phyloP scores from a whole-genome alignment of 2,113 vertebrate genomes.

The Epinephelus lanceolatus region DNA sequence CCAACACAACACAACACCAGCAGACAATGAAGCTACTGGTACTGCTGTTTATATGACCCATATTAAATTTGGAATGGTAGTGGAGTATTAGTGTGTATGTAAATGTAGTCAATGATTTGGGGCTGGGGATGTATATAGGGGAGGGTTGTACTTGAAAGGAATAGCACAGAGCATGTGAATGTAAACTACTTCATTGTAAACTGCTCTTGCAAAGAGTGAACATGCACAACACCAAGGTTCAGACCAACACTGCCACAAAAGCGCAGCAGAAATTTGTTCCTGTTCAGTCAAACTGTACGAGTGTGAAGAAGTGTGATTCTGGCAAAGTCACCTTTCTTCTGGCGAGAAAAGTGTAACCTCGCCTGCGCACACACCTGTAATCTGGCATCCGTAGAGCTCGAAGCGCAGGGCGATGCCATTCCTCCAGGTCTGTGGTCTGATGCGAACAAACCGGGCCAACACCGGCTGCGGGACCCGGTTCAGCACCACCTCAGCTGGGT shows the following conservation, averaged over 20 bases:
- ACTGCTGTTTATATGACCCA: too few species aligned
- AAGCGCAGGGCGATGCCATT: slow-evolving; percentile 95
- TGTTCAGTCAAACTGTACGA: neutral
- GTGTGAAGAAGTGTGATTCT: neutral
- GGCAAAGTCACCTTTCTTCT: neutral
- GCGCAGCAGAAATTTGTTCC: neutral
- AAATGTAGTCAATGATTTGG: too few species aligned
- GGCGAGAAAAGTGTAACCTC: neutral
- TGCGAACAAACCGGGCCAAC: slow-evolving; percentile 92
- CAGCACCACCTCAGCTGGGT: slow-evolving; percentile 93
- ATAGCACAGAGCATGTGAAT: too few species aligned
- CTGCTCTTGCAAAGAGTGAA: too few species aligned
- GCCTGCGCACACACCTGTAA: slow-evolving; percentile 87
- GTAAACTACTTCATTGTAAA: too few species aligned
- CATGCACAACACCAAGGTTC: too few species aligned
- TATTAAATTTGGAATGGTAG: too few species aligned
- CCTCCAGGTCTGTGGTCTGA: slow-evolving; percentile 95
- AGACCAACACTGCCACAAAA: neutral
- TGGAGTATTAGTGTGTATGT: too few species aligned
- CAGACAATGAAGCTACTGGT: too few species aligned
- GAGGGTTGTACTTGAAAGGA: too few species aligned
- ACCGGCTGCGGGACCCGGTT: slow-evolving; percentile 94
- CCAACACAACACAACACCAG: too few species aligned
- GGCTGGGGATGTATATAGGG: too few species aligned
- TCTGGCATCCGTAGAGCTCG: slow-evolving; percentile 95